Base-by-base conservation (phyloP, 1,140 invertebrate species). In the Linepithema humile region DNA sequence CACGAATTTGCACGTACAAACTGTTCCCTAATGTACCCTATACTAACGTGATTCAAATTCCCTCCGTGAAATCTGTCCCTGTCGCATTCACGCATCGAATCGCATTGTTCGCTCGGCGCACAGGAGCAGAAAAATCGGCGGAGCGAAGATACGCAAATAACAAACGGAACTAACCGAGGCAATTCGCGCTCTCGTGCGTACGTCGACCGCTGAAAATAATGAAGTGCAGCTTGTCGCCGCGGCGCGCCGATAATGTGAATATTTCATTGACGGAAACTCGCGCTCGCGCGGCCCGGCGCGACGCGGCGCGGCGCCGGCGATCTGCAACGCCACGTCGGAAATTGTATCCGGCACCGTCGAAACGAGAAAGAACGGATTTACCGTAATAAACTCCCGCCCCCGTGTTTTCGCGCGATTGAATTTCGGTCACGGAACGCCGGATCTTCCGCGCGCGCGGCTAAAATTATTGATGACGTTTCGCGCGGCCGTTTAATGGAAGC, bases 1-100 rank as follows among this genome's bases (percentile, higher is more conserved):
- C 55, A 67, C 62, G 83, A 88, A 86, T 89, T 91, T 89, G 55
- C 85, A 82, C 23, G 23, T 70, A 67, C 77, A 87, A 91, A 90
- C 64, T 83, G 73, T 87, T 85, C 85, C 73, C 73, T 89, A 89
- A 88, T 89, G 75, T 69, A 86, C 55, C 62, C 53, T 59, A 35
- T 20, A 23, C 17, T 38, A 35, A 67, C 15, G 70, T 35, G 35
- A 17, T 70, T 70, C 2, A 26, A 60, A 35, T 38, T 2, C 38
- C 23, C 20, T 29, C 15, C 6, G 6, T 17, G 20, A 12, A 6
- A 57, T 82, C 29, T 74, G 15, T 72, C 69, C 45, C 12, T 65
- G 7, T n/a, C 26, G 20, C 9, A 12, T 69, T 50, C 7, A 35
- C 57, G 35, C 15, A 23, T 38, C 32, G 45, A 38, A 48, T 32